Base-by-base conservation (phyloP, 2,888 invertebrate species). In the Drosophila nigricruria region DNA sequence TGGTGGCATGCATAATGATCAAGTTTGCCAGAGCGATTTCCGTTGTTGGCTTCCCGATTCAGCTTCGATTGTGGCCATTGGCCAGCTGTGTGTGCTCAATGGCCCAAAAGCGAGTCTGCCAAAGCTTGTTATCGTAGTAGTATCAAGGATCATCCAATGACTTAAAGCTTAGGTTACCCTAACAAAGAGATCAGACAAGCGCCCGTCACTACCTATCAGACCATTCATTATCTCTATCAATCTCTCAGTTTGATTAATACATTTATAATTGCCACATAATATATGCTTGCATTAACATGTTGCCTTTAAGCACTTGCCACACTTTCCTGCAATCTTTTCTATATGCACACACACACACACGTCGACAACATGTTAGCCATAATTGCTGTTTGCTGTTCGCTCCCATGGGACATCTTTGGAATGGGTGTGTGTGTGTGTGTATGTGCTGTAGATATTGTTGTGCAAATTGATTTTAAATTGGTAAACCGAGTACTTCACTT, bases 391-490 rank as follows among this genome's bases (percentile, higher is more conserved):
- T 70, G 59, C 57, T 59, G 53, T 62, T 40, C 38, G 12, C 59
- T 50, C 49, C 25, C 34, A 60, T n/a, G 30, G 42, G 20, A 36
- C 38, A 32, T 40, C 56, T 47, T 36, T 36, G 53, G 40, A 53
- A n/a, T n/a, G n/a, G n/a, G 70, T 42, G 82, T 71, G 61, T 56
- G 66, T 30, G 30, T 30, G 70, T 36, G 82, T 71, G 70, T 43
- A 81, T 71, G 61, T 53, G 66, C 45, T 49, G 10, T 27, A 50
- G 58, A 73, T 73, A 82, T 77, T 68, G 67, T 54, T 53, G 38
- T 72, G 74, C 63, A 88, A 90, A 90, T 89, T 90, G 90, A 89
- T 89, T 89, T 88, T 79, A 90, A 88, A 90, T 90, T 84, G 82
- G 36, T 54, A 60, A 66, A 65, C 43, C 50, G 60, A 68, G 67